Percentiles rank a stretch among this genome's conserved stretches.
These are phyloP conservation scores for Neuroscelio doddi DNA, from an alignment of 2,888 invertebrate species.

Conservation along the genomic window DNA sequence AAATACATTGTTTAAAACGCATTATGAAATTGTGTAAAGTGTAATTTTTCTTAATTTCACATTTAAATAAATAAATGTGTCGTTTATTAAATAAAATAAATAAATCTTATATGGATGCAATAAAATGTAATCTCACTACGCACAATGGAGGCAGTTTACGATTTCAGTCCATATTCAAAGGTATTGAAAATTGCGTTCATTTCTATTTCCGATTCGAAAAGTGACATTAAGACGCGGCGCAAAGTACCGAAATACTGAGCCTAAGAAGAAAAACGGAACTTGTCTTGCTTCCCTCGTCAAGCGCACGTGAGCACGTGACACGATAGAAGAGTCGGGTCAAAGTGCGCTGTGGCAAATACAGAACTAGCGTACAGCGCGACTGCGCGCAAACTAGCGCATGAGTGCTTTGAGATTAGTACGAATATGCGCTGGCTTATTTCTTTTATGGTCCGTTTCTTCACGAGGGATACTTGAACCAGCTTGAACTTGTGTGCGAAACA, in stretches of 20 bases:
- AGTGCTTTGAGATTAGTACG: constrained; percentile 16
- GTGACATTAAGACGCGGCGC: constrained; percentile 23
- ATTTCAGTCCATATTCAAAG: constrained; percentile 8
- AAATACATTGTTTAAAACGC: no score
- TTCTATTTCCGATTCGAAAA: constrained; percentile 2
- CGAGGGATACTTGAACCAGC: constrained; percentile 11
- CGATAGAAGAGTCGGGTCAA: constrained; percentile 33
- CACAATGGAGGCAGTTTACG: background rate
- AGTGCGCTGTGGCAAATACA: constrained; percentile 39
- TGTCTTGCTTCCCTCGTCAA: constrained; percentile 17
- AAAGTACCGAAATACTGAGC: constrained; percentile 38
- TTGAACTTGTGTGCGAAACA: constrained; percentile 47
- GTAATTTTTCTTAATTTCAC: no score
- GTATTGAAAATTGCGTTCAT: constrained; percentile 13
- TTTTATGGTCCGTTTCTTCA: constrained; percentile 25
- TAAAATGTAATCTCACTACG: no score
- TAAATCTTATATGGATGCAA: no score
- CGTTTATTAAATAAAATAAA: no score
- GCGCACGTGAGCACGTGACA: constrained; percentile 36
- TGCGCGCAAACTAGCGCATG: constrained; percentile 21
- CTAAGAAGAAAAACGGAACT: constrained; percentile 24
- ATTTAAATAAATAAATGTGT: no score
- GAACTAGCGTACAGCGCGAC: constrained; percentile 22
- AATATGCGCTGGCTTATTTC: constrained; percentile 33
- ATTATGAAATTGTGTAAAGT: no score